Base-by-base conservation (phyloP, 2,797 vertebrate species). In the Zenarchopterus dispar region DNA sequence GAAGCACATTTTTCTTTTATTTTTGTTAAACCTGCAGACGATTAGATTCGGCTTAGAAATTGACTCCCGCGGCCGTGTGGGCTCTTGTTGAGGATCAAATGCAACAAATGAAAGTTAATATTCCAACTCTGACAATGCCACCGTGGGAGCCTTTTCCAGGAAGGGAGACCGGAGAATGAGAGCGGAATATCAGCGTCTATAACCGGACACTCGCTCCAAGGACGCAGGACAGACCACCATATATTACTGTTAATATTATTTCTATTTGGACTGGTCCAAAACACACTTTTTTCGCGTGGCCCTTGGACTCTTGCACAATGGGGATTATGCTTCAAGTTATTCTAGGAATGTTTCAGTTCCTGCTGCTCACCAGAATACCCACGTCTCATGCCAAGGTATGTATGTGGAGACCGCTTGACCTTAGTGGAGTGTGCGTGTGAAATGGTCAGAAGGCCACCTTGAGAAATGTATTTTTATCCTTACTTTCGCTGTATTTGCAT, bases 331-430 rank as follows among this genome's bases (percentile, higher is more conserved):
- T 93, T 70, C 92, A 94, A 93, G 92, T 94, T 93, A 93, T 94
- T 92, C 86, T 94, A 76, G 93, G 93, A 93, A 93, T 94, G 92
- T 93, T 94, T 93, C 94, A 94, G 72, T 91, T 94, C 90, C 91
- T 94, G 80, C 91, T 93, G 69, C 89, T 94, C 75, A 84, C 91
- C 84, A 90, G 91, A 90, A 92, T 94, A 69, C 91, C 91, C 39
- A 87, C 88, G 48, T 93, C 91, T 26, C 92, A 92, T 67, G 92
- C 92, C 86, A 93, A 92, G 91, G 92, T 94, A 89, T 79, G 84
- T 82, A 73, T 64, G 62, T 43, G 10, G 73, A 47, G 57, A 67
- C 22, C 63, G 49, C 58, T 58, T 85, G 74, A 81, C 78, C 71
- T 22, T 19, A 53, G 46, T 33, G 44, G n/a, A 18, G 65, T 59